Evolutionary conservation across 2,888 invertebrate genomes (phyloP).

Genomic region (Cephus runcator): DNA sequence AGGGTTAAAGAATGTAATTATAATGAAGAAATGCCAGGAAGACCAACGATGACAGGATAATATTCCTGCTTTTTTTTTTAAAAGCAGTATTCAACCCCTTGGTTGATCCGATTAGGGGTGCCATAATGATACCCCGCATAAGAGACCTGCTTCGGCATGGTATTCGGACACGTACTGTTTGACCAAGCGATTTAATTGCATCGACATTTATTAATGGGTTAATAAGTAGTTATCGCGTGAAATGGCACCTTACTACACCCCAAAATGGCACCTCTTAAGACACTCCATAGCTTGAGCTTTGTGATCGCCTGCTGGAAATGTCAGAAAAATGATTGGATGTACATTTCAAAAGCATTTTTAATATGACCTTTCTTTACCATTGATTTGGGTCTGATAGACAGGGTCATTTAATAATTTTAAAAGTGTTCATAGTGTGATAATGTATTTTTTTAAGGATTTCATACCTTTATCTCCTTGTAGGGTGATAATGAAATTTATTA

Average conservation of each 20-base stretch:
- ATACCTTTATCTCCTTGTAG: neutral
- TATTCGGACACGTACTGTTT: neutral
- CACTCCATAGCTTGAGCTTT: neutral
- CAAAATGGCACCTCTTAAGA: neutral
- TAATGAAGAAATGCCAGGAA: neutral
- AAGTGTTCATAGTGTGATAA: neutral
- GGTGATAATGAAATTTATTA: neutral
- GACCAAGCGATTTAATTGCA: neutral
- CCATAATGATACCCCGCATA: neutral
- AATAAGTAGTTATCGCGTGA: neutral
- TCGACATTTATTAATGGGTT: slow-evolving; percentile 1
- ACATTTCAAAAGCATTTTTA: neutral
- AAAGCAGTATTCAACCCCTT: neutral
- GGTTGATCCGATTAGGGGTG: neutral
- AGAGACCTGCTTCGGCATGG: neutral
- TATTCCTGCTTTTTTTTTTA: neutral
- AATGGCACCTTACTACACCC: neutral
- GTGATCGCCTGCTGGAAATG: neutral
- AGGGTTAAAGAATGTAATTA: neutral
- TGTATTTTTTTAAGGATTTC: neutral
- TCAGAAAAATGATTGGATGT: neutral
- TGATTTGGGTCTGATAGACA: neutral
- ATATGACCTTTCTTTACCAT: neutral
- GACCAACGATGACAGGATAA: slow-evolving; percentile 1
- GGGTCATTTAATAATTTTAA: neutral